Percentiles rank a stretch among this genome's conserved stretches.
Conservation (phyloP, 2,888 invertebrate genomes). For the Apodemia duryi region DNA sequence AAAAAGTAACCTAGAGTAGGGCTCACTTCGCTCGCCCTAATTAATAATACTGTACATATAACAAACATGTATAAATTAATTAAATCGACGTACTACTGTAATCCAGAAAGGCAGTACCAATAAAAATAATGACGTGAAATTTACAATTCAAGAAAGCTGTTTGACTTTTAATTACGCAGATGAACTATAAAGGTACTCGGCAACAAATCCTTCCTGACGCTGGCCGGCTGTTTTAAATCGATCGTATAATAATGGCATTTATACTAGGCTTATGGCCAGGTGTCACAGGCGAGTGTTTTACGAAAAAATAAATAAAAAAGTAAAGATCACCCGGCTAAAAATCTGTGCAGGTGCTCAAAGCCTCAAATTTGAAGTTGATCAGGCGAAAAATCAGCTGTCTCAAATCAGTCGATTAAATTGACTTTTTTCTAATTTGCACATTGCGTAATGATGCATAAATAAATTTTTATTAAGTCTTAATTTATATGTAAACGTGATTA, state of each 20-base stretch:
- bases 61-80: background rate
- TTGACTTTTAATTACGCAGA: conserved; percentile 47
- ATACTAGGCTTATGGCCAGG: conserved; percentile 62
- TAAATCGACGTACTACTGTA: background rate
- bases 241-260: conserved; percentile 45
- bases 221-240: conserved; percentile 44
- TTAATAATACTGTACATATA: too few relatives aligned
- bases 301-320: conserved; percentile 53
- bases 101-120: background rate
- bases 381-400: conserved; percentile 68
- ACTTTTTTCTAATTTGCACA: conserved; percentile 29
- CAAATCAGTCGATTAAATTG: conserved; percentile 37
- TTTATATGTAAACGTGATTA: conserved; percentile 9
- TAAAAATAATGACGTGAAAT: background rate
- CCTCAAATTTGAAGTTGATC: conserved; percentile 46
- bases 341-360: conserved; percentile 67
- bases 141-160: conserved; percentile 36
- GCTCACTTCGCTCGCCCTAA: too few relatives aligned
- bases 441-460: conserved; percentile 25
- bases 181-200: conserved; percentile 36
- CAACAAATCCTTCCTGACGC: conserved; percentile 27
- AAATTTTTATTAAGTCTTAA: conserved; percentile 15
- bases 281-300: conserved; percentile 54
- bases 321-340: conserved; percentile 61
- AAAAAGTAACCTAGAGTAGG: too few relatives aligned